These are phyloP conservation scores for Ianthella basta DNA, from an alignment of 37 sponge, comb jelly and placozoan species.

Conservation along the genomic window DNA sequence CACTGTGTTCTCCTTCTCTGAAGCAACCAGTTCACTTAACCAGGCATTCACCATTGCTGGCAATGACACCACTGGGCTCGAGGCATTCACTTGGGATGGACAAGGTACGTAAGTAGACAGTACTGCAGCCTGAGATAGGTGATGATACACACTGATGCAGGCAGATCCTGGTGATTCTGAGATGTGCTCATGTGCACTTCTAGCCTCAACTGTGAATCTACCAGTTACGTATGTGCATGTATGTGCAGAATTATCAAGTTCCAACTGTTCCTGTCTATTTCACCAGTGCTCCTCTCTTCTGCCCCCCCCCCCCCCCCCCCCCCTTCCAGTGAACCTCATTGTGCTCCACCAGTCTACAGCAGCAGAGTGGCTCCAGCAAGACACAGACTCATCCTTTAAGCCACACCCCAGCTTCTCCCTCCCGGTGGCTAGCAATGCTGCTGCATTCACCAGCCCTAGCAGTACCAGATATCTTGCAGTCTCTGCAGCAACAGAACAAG, in stretches of 20 bases:
- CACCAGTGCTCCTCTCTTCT: no score
- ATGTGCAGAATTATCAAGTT: no score
- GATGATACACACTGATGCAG: no score
- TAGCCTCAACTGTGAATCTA: no score
- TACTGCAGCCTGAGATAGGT: no score
- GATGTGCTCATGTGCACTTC: no score
- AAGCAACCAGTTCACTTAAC: neutral
- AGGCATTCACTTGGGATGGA: neutral
- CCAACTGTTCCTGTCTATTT: no score
- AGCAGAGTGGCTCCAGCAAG: neutral
- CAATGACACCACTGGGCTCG: neutral
- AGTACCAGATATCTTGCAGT: neutral
- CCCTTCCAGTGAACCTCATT: neutral
- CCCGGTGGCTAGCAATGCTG: neutral
- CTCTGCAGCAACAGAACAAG: neutral
- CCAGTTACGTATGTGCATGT: no score
- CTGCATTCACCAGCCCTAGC: conserved; percentile 1
- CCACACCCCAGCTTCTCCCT: neutral
- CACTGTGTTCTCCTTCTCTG: conserved; percentile 14
- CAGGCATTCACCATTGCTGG: neutral
- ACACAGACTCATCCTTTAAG: neutral
- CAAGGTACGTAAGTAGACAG: no score
- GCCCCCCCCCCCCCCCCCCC: no score
- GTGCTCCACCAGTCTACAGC: neutral
- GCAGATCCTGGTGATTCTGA: no score